Evolutionary conservation across 2,797 vertebrate genomes (phyloP).

Genomic region (Cynodonichthys magdalenae): DNA sequence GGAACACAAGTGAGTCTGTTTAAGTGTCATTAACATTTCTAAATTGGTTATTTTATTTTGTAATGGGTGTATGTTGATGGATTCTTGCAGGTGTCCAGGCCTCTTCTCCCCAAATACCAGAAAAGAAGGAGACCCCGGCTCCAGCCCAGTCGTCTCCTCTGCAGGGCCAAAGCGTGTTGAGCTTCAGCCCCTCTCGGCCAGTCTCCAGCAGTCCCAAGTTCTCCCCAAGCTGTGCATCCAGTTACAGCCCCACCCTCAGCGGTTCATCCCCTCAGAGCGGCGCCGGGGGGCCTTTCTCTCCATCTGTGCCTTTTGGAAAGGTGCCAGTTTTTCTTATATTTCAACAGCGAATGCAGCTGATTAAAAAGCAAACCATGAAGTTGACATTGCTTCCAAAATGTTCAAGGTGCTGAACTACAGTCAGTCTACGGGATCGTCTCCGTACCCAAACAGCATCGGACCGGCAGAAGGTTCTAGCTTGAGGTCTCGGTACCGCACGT

Average conservation of each 20-base stretch:
- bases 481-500: slow-evolving; percentile 89
- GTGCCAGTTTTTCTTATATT: slow-evolving; percentile 50
- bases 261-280: slow-evolving; percentile 77
- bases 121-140: slow-evolving; percentile 81
- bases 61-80: not conserved
- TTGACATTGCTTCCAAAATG: not conserved
- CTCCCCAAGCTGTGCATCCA: slow-evolving; percentile 82
- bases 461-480: slow-evolving; percentile 83
- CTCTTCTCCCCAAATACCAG: slow-evolving; percentile 82
- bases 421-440: slow-evolving; percentile 79
- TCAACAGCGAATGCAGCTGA: no score
- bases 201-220: slow-evolving; percentile 90
- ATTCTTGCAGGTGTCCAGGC: slow-evolving; percentile 81
- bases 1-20: slow-evolving; percentile 71
- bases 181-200: slow-evolving; percentile 91
- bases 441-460: slow-evolving; percentile 83
- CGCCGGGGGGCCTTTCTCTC: slow-evolving; percentile 75
- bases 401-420: slow-evolving; percentile 86
- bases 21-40: not conserved
- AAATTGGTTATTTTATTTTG: not conserved
- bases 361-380: not conserved
- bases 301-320: slow-evolving; percentile 81
- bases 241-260: slow-evolving; percentile 89
- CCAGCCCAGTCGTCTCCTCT: slow-evolving; percentile 81
- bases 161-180: slow-evolving; percentile 94